These are phyloP conservation scores for Garrulus glandarius DNA, from an alignment of 2,797 vertebrate genomes.

Conservation along the genomic window DNA sequence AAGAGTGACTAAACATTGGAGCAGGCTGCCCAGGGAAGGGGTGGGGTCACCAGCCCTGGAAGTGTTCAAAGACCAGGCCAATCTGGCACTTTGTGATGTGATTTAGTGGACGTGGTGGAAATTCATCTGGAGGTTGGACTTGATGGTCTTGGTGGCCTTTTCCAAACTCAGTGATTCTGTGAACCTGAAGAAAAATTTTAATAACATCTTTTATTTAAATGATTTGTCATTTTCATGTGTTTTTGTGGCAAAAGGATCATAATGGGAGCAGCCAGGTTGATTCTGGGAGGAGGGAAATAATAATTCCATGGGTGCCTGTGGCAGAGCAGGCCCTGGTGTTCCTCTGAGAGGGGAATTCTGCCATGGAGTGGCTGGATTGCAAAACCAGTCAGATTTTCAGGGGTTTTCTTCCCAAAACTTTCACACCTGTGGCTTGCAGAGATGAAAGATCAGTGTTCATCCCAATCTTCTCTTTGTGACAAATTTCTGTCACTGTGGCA, in stretches of 20 bases:
- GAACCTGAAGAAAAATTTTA: neutral
- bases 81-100: too few species aligned
- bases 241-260: neutral
- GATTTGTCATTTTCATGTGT: fast-evolving
- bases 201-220: neutral
- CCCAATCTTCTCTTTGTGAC: neutral
- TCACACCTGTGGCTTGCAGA: neutral
- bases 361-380: neutral
- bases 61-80: neutral
- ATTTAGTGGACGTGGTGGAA: fast-evolving
- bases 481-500: neutral
- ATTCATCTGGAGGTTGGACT: neutral
- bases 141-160: neutral
- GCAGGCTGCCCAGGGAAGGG: neutral
- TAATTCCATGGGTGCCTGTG: neutral
- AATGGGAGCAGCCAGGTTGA: neutral
- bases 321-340: neutral
- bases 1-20: neutral
- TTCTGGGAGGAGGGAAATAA: neutral
- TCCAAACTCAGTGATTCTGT: neutral
- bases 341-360: neutral
- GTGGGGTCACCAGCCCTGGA: neutral
- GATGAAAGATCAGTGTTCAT: neutral
- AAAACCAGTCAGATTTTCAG: neutral
- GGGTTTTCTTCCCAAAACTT: neutral